Conservation (phyloP, 2,888 invertebrate species). For the Caenorhabditis zanzibari region DNA sequence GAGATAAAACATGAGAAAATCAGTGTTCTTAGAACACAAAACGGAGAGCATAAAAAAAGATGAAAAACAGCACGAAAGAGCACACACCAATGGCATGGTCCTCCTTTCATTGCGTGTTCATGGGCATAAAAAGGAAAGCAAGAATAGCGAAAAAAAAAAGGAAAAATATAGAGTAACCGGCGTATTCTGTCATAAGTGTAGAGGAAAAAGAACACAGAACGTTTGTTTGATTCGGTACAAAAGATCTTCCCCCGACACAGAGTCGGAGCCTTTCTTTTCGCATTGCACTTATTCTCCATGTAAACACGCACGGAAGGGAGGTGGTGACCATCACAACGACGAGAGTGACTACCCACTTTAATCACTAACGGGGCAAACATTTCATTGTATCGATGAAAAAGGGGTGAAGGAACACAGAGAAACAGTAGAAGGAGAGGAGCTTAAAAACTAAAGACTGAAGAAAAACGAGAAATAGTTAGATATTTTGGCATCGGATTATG, state of each 20-base stretch:
- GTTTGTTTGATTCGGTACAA: slow-evolving; percentile 65
- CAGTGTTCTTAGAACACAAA: slow-evolving; percentile 1
- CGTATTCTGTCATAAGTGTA: slow-evolving; percentile 18
- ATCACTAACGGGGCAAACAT: slow-evolving; percentile 56
- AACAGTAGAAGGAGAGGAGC: background rate
- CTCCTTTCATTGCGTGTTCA: slow-evolving; percentile 10
- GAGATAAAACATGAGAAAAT: slow-evolving; percentile 26
- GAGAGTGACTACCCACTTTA: slow-evolving; percentile 62
- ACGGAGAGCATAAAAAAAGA: background rate
- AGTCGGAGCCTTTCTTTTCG: slow-evolving; percentile 54
- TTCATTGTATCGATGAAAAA: slow-evolving; percentile 45
- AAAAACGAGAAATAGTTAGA: slow-evolving; percentile 6
- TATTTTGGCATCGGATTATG: slow-evolving; percentile 43
- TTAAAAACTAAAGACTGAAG: background rate
- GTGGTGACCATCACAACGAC: slow-evolving; percentile 62
- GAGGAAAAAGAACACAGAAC: slow-evolving; percentile 37
- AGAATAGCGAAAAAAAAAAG: slow-evolving; percentile 16
- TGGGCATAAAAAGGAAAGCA: background rate
- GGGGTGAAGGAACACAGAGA: slow-evolving; percentile 30
- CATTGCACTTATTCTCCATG: slow-evolving; percentile 66
- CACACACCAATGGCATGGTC: slow-evolving; percentile 43
- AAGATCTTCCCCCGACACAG: slow-evolving; percentile 54
- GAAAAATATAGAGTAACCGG: slow-evolving; percentile 50
- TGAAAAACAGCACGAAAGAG: slow-evolving; percentile 25
- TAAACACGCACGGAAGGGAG: slow-evolving; percentile 62